Evolutionary conservation across 1,140 invertebrate genomes (phyloP).

Genomic region (Amyelois transitella): DNA sequence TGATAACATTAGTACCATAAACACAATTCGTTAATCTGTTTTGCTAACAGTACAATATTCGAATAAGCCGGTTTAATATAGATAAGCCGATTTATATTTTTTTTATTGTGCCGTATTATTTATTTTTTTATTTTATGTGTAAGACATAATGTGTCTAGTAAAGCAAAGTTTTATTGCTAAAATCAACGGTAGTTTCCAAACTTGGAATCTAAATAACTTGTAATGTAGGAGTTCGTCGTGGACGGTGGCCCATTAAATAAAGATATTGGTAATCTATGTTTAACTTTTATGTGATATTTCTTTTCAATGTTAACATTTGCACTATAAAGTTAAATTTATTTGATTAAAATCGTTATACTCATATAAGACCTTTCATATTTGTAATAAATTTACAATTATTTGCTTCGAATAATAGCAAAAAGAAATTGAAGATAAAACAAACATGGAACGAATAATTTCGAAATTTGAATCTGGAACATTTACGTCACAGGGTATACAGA

Average conservation of each 20-base stretch:
- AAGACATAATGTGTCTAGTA: slow-evolving; percentile 31
- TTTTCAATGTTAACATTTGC: not conserved
- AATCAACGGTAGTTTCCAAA: slow-evolving; percentile 33
- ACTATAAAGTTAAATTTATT: not conserved
- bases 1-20: not conserved
- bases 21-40: slow-evolving; percentile 1
- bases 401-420: not conserved
- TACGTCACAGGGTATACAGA: slow-evolving; percentile 9
- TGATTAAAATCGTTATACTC: not conserved
- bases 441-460: not conserved
- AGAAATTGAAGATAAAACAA: not conserved
- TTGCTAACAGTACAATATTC: slow-evolving; percentile 43
- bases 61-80: slow-evolving; percentile 67
- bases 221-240: slow-evolving; percentile 17
- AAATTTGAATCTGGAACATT: slow-evolving; percentile 6
- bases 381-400: not conserved
- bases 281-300: slow-evolving; percentile 1
- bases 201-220: slow-evolving; percentile 25
- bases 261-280: slow-evolving; percentile 20
- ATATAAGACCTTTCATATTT: not conserved
- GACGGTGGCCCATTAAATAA: slow-evolving; percentile 22
- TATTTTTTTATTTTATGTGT: slow-evolving; percentile 40
- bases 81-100: slow-evolving; percentile 71
- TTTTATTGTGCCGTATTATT: slow-evolving; percentile 54
- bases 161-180: slow-evolving; percentile 33